Evolutionary conservation across 2,797 vertebrate species (phyloP).

Genomic region (Rhabdophis nuchalis): DNA sequence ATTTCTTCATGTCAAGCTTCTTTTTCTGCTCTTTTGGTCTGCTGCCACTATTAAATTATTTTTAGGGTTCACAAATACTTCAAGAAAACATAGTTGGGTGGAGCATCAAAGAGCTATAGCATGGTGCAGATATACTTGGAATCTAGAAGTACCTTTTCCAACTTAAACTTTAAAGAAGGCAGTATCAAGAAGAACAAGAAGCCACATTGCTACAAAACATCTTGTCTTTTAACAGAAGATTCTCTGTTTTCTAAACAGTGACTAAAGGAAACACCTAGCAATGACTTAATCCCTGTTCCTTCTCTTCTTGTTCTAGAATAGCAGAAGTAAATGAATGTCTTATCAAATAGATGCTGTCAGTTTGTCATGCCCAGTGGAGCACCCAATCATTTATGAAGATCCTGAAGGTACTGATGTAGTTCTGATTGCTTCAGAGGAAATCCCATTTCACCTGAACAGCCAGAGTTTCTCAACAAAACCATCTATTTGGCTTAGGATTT

Average conservation of each 20-base stretch:
- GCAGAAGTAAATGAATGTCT: not conserved
- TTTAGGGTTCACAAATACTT: not conserved
- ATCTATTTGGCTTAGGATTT: not conserved
- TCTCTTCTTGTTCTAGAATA: not conserved
- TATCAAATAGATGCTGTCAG: not conserved
- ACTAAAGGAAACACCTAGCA: not conserved
- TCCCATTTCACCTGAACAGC: not conserved
- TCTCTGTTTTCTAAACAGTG: not conserved
- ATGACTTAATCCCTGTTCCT: not conserved
- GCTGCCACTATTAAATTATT: not conserved
- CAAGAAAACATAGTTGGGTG: not conserved
- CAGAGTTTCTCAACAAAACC: not conserved
- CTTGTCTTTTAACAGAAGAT: not conserved
- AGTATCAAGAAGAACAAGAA: not conserved
- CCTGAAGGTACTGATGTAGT: not conserved
- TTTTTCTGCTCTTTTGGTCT: not conserved
- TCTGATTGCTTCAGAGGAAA: not conserved
- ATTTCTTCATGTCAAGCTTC: not conserved
- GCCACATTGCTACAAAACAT: not conserved
- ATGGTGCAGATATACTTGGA: not conserved
- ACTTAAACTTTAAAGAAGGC: not conserved
- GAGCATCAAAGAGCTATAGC: not conserved
- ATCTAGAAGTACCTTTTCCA: not conserved
- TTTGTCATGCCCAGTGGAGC: not conserved
- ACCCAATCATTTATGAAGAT: not conserved